Conservation (phyloP, 2,113 vertebrate species). For the Bubo bubo region DNA sequence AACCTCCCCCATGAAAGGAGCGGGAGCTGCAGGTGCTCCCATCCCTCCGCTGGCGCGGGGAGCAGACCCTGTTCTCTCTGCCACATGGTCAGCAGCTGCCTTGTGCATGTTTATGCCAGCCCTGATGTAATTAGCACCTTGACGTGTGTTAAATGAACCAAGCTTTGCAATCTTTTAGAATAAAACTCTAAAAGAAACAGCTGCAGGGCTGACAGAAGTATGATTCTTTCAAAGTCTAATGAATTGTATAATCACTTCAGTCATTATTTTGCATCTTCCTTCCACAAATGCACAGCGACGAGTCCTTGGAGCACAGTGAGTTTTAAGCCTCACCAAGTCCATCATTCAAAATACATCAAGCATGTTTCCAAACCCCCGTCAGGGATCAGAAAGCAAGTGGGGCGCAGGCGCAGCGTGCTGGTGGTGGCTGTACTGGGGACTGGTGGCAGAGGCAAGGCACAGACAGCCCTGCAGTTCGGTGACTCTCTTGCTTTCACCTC, state of each 20-base stretch:
- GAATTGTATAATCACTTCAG: constrained; percentile 48
- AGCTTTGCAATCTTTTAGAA: constrained; percentile 21
- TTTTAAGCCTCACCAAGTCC: neutral
- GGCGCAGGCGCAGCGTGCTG: rapidly evolving
- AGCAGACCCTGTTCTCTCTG: neutral
- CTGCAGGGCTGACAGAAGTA: constrained; percentile 53
- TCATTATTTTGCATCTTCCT: constrained; percentile 26
- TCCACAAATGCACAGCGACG: neutral
- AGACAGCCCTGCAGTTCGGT: rapidly evolving
- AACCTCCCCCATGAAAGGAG: neutral
- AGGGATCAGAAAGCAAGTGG: rapidly evolving
- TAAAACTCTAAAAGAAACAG: constrained; percentile 48
- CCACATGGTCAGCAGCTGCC: constrained; percentile 49
- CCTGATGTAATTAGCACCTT: constrained; percentile 55
- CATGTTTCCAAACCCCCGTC: neutral
- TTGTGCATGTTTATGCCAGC: constrained; percentile 2
- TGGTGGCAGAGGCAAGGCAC: neutral
- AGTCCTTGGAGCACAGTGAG: neutral
- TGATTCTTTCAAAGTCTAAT: constrained; percentile 46
- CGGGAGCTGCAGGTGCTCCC: neutral
- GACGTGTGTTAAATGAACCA: constrained; percentile 30
- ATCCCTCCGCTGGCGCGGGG: rapidly evolving
- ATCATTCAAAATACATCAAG: neutral
- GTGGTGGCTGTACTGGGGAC: neutral
- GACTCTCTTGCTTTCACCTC: neutral